Percentiles rank a stretch among this genome's conserved stretches.
These are phyloP conservation scores for Capitulum mitella DNA, from an alignment of 2,888 invertebrate genomes.

Conservation along the genomic window DNA sequence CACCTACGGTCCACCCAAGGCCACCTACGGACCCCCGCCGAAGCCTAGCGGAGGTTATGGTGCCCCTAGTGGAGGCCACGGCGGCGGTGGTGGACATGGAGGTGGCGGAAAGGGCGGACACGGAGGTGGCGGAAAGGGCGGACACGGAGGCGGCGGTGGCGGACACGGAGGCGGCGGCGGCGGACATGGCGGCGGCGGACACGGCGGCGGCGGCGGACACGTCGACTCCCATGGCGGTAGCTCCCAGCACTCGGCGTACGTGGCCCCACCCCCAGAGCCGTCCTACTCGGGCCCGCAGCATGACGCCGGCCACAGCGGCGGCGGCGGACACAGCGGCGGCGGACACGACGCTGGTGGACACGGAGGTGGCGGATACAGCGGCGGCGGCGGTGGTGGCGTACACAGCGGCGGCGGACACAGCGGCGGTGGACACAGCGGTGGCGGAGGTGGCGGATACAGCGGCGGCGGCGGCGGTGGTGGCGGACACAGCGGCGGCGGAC, in stretches of 20 bases:
- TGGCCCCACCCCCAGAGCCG: background rate
- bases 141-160: background rate
- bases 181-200: background rate
- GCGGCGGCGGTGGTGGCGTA: background rate
- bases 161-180: background rate
- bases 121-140: background rate
- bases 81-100: background rate
- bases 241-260: background rate
- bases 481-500: background rate
- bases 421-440: background rate
- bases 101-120: background rate
- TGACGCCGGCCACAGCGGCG: background rate
- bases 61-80: background rate
- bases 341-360: too few species aligned
- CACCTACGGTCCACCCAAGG: slow-evolving; percentile 13
- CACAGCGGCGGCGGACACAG: background rate
- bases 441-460: too few species aligned
- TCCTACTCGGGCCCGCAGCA: background rate
- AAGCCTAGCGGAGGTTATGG: background rate
- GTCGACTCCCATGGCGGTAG: background rate
- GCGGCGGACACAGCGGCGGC: background rate
- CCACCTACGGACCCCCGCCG: background rate
- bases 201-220: background rate
- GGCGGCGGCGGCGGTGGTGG: background rate
- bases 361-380: too few species aligned